phyloP scores from a whole-genome alignment of 2,888 invertebrate genomes.

The Amphipoea lucens region DNA sequence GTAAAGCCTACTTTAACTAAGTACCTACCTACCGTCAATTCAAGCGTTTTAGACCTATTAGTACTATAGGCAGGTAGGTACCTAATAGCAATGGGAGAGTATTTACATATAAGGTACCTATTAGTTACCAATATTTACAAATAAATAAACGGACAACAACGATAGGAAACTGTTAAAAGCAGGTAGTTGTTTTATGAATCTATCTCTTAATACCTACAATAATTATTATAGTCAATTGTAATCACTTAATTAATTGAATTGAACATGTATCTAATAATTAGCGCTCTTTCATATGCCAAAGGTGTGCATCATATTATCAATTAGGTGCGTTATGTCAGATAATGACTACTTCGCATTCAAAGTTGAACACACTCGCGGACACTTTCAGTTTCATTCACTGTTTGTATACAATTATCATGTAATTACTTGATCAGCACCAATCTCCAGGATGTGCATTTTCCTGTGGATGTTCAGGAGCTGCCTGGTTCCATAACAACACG shows the following conservation, averaged over 20 bases:
- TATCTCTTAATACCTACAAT: neutral
- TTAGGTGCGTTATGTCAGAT: constrained; percentile 29
- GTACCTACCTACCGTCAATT: neutral
- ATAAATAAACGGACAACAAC: neutral
- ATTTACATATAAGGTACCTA: neutral
- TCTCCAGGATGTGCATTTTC: constrained; percentile 89
- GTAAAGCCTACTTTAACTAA: constrained; percentile 2
- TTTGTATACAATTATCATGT: constrained; percentile 70
- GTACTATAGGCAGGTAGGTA: neutral
- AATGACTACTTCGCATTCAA: constrained; percentile 41
- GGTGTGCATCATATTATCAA: constrained; percentile 24
- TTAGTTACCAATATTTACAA: neutral
- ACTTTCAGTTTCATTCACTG: constrained; percentile 73
- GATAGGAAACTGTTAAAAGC: neutral
- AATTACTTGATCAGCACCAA: constrained; percentile 88
- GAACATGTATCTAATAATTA: constrained; percentile 9
- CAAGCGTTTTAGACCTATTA: neutral
- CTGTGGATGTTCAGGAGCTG: constrained; percentile 71
- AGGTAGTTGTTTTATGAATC: neutral
- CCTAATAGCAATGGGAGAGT: neutral
- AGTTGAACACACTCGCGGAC: constrained; percentile 59
- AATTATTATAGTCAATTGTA: too few relatives aligned
- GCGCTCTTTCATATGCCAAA: neutral
- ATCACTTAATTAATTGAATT: neutral
- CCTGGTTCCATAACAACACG: constrained; percentile 78